Evolutionary conservation across 2,888 invertebrate genomes (phyloP).

Genomic region (Melanotus villosus): DNA sequence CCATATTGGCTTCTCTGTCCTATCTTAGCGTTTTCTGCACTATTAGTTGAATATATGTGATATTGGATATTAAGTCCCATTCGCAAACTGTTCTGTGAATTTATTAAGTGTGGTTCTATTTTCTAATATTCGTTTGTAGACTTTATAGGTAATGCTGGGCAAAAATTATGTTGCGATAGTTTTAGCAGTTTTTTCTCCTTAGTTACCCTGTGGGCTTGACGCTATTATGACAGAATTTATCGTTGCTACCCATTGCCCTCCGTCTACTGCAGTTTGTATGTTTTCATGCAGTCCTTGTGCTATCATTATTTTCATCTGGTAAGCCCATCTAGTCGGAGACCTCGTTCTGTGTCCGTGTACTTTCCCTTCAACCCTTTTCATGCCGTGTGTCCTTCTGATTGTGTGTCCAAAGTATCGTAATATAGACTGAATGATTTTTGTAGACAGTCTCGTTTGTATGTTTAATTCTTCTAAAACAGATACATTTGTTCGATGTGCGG

Average conservation of each 20-base stretch:
- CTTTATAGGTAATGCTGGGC: too few species aligned
- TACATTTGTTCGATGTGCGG: not conserved
- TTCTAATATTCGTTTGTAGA: too few species aligned
- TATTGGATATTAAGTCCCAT: too few species aligned
- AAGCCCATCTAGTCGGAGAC: not conserved
- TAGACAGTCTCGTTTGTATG: slow-evolving; percentile 1
- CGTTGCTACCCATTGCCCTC: slow-evolving; percentile 3
- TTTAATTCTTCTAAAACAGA: not conserved
- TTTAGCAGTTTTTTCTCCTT: not conserved
- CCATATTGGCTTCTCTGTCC: too few species aligned
- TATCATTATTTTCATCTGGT: not conserved
- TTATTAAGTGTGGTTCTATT: too few species aligned
- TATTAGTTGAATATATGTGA: too few species aligned
- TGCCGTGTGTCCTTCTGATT: not conserved
- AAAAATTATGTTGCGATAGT: too few species aligned
- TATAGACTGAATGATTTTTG: not conserved
- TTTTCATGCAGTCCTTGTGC: not conserved
- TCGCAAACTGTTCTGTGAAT: too few species aligned
- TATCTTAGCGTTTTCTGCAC: too few species aligned
- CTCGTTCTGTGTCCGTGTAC: not conserved
- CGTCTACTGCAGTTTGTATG: not conserved
- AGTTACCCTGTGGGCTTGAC: not conserved
- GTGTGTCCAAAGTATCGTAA: not conserved
- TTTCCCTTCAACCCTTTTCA: not conserved
- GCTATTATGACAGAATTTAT: not conserved